Base-by-base conservation (phyloP, 2,113 vertebrate genomes). In the Larimichthys polyactis region DNA sequence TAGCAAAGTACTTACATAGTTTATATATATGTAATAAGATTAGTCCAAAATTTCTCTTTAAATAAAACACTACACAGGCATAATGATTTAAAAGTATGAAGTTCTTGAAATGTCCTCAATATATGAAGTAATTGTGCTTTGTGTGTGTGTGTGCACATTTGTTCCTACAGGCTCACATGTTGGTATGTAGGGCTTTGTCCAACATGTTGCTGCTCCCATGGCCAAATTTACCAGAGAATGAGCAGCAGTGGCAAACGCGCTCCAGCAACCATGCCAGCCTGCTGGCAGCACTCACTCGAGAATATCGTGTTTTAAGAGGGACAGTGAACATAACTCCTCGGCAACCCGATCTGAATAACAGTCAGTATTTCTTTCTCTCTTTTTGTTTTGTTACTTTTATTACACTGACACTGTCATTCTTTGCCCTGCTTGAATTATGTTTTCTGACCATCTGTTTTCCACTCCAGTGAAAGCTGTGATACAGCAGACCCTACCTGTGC, bases 161-260 rank as follows among this genome's bases (percentile, higher is more conserved):
- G 11, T 32, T 73, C 52, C 71, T 54, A 4, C 71, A 99, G 98
- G 98, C 96, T 65, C 97, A 98, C 92, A 96, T 98, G 91, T 75
- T 99, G 84, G 97, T 99, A 78, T 99, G 97, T 91, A 90, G 98
- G 59, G 96, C 97, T 0, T 94, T 99, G 70, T 99, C 98, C 1
- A 99, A 99, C 15, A 97, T 97, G 70, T 87, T 99, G 88, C 85
- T 99, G 79, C 95, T 99, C 55, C 98, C 98, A 0, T 99, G 98
- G 98, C 97, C 97, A 48, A 98, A 97, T 67, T 94, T 98, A 22
- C 96, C 97, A 0, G 98, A 99, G 92, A 95, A 84, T 0, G 98
- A 99, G 60, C 98, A 99, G 93, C 97, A 99, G 88, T 99, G 98
- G 98, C 96, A 95, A 0, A 95, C 96, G 11, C 97, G 98, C 76